Percentiles rank a stretch among this genome's conserved stretches.
phyloP scores from a whole-genome alignment of 2,888 invertebrate species.

The Liopterus haemorrhoidalis region DNA sequence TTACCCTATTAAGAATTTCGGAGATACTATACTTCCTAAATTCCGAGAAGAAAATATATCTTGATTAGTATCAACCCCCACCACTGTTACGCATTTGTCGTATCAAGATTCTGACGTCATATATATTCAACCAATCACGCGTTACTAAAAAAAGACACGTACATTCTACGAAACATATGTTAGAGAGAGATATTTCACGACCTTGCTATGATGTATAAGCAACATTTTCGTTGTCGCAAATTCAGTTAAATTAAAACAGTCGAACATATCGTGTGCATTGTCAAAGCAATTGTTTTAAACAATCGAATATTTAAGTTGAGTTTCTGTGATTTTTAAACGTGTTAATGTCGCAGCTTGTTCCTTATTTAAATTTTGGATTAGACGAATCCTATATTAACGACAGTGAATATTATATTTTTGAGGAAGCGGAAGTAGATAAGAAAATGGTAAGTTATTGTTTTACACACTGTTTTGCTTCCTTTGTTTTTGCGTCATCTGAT shows the following conservation, averaged over 20 bases:
- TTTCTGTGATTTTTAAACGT: constrained; percentile 28
- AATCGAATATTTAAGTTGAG: background rate
- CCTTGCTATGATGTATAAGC: constrained; percentile 36
- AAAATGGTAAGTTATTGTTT: constrained; percentile 44
- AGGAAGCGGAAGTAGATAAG: constrained; percentile 28
- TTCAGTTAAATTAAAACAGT: constrained; percentile 27
- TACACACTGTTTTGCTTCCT: too few relatives aligned
- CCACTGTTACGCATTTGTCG: constrained; percentile 19
- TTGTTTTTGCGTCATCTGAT: too few relatives aligned
- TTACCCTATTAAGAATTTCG: too few relatives aligned
- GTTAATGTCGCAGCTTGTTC: constrained; percentile 62
- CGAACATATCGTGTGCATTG: background rate
- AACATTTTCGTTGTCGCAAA: constrained; percentile 34
- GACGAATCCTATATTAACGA: constrained; percentile 37
- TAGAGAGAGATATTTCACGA: constrained; percentile 25
- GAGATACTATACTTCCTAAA: constrained; percentile 1
- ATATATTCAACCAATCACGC: constrained; percentile 31
- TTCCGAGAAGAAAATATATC: constrained; percentile 27
- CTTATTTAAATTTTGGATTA: constrained; percentile 46
- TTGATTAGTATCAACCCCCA: constrained; percentile 31
- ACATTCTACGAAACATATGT: background rate
- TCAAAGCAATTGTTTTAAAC: constrained; percentile 1
- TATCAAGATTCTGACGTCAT: constrained; percentile 31
- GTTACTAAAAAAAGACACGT: constrained; percentile 24
- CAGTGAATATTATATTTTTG: constrained; percentile 37